Evolutionary conservation across 1,140 invertebrate species (phyloP).

Genomic region (Lepidurus couesii): DNA sequence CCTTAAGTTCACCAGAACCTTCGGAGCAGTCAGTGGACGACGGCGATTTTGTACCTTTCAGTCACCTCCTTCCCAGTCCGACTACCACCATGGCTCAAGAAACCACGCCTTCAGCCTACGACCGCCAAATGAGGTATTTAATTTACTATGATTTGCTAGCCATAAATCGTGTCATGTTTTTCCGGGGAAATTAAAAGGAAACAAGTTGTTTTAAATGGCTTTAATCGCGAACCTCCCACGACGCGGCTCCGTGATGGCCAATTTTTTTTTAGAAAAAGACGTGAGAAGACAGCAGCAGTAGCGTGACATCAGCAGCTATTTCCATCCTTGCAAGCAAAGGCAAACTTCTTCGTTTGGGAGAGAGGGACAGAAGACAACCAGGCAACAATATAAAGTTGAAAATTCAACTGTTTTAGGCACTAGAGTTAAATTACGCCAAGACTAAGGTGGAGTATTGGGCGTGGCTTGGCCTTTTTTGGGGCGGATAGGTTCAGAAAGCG

Average conservation of each 20-base stretch:
- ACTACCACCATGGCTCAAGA: not conserved
- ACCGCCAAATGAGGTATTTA: slow-evolving; percentile 10
- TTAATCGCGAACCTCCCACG: slow-evolving; percentile 11
- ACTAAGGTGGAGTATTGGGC: not conserved
- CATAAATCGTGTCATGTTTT: not conserved
- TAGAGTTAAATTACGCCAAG: not conserved
- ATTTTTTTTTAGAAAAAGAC: slow-evolving; percentile 12
- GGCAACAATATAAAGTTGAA: not conserved
- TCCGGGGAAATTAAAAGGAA: not conserved
- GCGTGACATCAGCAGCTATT: slow-evolving; percentile 18
- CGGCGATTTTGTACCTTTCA: not conserved
- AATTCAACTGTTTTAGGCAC: not conserved
- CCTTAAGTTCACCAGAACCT: slow-evolving; percentile 57
- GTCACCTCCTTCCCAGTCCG: not conserved
- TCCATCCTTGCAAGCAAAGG: not conserved
- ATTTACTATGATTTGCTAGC: not conserved
- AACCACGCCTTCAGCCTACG: not conserved
- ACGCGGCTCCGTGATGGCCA: not conserved
- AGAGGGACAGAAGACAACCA: not conserved
- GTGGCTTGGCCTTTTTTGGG: not conserved
- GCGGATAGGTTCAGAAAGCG: too few species aligned
- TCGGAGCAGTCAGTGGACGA: slow-evolving; percentile 36
- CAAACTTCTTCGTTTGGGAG: not conserved
- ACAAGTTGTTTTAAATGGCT: slow-evolving; percentile 7
- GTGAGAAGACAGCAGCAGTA: not conserved